A percentile compares a stretch with the other conserved stretches of the same genome.
These are phyloP conservation scores for Brachionus rotundiformis DNA, from an alignment of 1,140 invertebrate species.

Conservation along the genomic window DNA sequence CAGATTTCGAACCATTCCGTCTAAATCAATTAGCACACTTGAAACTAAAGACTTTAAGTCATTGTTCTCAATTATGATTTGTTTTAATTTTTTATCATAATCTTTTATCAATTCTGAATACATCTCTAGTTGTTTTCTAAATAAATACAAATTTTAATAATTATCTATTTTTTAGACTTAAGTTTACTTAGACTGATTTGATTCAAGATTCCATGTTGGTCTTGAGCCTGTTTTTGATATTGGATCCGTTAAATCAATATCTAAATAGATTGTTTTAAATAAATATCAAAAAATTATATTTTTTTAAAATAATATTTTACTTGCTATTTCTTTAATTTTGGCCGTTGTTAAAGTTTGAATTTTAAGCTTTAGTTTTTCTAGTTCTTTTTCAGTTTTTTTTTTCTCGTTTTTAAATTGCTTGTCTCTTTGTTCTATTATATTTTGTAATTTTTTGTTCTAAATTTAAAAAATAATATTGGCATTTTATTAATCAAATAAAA, in stretches of 20 bases:
- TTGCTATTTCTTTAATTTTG: slow-evolving; percentile 17
- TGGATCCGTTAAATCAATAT: slow-evolving; percentile 29
- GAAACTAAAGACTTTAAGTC: slow-evolving; percentile 10
- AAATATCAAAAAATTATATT: background rate
- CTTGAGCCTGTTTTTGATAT: slow-evolving; percentile 9
- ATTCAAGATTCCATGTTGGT: slow-evolving; percentile 19
- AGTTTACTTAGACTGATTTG: background rate
- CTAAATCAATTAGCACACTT: background rate
- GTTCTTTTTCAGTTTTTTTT: slow-evolving; percentile 40
- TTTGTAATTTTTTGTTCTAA: background rate
- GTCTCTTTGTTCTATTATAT: slow-evolving; percentile 26
- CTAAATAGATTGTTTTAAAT: background rate
- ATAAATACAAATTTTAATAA: background rate
- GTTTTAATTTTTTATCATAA: slow-evolving; percentile 34
- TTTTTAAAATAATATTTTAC: slow-evolving; percentile 12
- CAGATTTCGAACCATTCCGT: background rate
- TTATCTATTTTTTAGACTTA: background rate
- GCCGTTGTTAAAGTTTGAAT: slow-evolving; percentile 30
- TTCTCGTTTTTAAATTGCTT: slow-evolving; percentile 40
- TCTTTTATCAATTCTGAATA: slow-evolving; percentile 37
- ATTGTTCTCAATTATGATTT: slow-evolving; percentile 30
- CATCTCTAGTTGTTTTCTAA: slow-evolving; percentile 31
- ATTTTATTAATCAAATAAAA: background rate
- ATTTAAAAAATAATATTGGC: background rate
- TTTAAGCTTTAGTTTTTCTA: slow-evolving; percentile 12